Base-by-base conservation (phyloP, 2,888 invertebrate species). In the Limenitis camilla region DNA sequence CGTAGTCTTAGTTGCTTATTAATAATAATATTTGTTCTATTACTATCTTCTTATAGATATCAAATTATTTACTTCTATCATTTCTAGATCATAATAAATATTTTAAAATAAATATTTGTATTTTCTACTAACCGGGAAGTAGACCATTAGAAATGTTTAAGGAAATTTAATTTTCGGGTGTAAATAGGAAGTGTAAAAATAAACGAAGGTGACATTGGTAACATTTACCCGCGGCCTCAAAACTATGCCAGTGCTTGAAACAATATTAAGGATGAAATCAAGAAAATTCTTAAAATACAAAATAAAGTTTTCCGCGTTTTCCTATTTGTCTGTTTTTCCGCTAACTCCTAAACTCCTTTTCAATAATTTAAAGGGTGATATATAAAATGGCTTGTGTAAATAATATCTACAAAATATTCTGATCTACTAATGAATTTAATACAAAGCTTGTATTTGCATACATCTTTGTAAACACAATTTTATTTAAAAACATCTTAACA, bases 151-250 rank as follows among this genome's bases (percentile, higher is more conserved):
- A 5, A 9, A 9, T 27, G 9, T 43, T 38, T 36, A 5, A 27
- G 35, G 10, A 11, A 11, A 35, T 49, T 49, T 41, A 42, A 42
- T 49, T 51, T n/a, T n/a, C n/a, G n/a, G n/a, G n/a, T 58, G 54
- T 44, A 55, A 60, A 68, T 59, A 68, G 67, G 66, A 70, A 65
- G 66, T 65, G 62, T 71, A 71, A 65, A 70, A 72, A 76, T 78
- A 76, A 72, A 69, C 67, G 64, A 69, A 73, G 72, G 73, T 78
- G 81, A 78, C 79, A 78, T 78, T 78, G 76, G n/a, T n/a, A 69
- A 62, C 66, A 72, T 64, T 68, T 76, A 78, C 78, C 78, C 76
- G 77, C 68, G 65, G 69, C 65, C 63, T 66, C 63, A 67, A 69
- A 72, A 70, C 63, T 67, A 73, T 56, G 49, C 11, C 49, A 49